A percentile compares a stretch with the other conserved stretches of the same genome.
Conservation (phyloP, 2,888 invertebrate genomes). For the Tipula vernalis region DNA sequence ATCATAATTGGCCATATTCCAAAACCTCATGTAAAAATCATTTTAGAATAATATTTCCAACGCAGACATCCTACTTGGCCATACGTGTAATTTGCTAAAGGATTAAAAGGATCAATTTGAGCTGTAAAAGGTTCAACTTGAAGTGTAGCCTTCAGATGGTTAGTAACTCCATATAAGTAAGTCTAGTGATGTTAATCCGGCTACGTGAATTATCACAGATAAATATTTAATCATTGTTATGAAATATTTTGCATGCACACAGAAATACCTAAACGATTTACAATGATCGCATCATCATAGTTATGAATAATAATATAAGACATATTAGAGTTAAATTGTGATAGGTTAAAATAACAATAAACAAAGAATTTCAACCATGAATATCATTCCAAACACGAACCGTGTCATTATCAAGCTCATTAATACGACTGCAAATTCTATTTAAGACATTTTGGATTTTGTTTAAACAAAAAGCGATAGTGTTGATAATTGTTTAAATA, state of each 20-base stretch:
- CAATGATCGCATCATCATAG: not conserved
- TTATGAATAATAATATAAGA: not conserved
- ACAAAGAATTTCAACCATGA: not conserved
- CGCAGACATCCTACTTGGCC: too few relatives aligned
- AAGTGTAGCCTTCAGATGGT: too few relatives aligned
- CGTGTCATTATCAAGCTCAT: not conserved
- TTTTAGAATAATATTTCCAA: too few relatives aligned
- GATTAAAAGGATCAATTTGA: too few relatives aligned
- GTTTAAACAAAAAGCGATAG: not conserved
- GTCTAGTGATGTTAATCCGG: not conserved
- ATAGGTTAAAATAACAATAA: not conserved
- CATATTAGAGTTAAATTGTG: not conserved
- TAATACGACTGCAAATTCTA: not conserved
- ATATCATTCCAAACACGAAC: not conserved
- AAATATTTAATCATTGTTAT: not conserved
- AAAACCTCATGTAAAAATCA: too few relatives aligned
- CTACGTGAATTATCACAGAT: not conserved
- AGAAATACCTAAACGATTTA: not conserved
- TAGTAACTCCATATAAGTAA: too few relatives aligned
- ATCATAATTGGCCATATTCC: too few relatives aligned
- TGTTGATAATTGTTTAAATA: not conserved
- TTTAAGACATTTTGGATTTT: not conserved
- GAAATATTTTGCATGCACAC: not conserved
- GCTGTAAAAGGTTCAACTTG: too few relatives aligned
- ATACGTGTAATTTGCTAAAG: too few relatives aligned